Base-by-base conservation (phyloP, 2,797 vertebrate genomes). In the Arrhamphus sclerolepis region DNA sequence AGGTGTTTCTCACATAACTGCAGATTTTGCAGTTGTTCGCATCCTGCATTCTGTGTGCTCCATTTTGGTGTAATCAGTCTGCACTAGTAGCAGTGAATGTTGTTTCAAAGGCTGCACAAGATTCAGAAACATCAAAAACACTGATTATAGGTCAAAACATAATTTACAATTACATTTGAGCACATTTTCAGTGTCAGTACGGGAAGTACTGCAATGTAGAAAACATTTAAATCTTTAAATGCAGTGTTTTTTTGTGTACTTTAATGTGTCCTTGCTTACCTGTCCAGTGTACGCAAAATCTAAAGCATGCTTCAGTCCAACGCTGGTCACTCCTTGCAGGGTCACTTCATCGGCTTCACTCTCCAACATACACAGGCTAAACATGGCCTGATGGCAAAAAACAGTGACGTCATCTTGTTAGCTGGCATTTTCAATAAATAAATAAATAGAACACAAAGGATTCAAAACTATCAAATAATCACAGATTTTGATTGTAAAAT, bases 271-370 rank as follows among this genome's bases (percentile, higher is more conserved):
- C 8, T 53, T 49, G 48, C 90, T 89, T 92, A 98, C 97, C 96
- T 98, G 96, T 87, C 96, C 97, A 19, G 97, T 98, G 87, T 98
- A 98, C 28, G 97, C 96, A 16, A 99, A 99, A 81, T 99, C 97
- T 86, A 99, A 90, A 47, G 96, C 96, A 60, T 98, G 95, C 87
- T 97, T 98, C 80, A 99, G 92, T 75, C 96, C 96, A 2, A 97
- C 91, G 66, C 95, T 93, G 83, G 97, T 98, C 82, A 99, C 96
- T 42, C 97, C 97, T 26, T 94, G 96, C 54, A 99, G 92, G 66
- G 94, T 96, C 71, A 99, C 95, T 77, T 98, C 96, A 29, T 98
- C 96, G 0, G 96, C 96, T 81, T 94, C 96, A 17, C 97, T 98
- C 89, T 98, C 97, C 90, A 98, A 92, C 97, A 98, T 98, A 68